Evolutionary conservation across 2,113 vertebrate species (phyloP), one percentile per base, ranked within the genome.

Genomic region (Mandrillus leucophaeus): DNA sequence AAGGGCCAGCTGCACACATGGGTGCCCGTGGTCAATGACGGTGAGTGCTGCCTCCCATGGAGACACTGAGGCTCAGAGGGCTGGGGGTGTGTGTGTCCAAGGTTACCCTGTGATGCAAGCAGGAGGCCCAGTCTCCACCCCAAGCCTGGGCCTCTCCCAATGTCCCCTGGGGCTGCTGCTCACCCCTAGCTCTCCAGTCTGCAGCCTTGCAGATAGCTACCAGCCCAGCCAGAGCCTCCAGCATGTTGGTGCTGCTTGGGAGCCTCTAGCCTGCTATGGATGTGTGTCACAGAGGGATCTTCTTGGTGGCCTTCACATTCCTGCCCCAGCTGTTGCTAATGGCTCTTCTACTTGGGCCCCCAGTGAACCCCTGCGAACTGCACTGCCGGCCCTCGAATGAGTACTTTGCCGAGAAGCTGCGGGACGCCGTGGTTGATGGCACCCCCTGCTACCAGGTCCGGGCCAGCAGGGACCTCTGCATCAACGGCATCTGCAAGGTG

Each of bases 401-500:
- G 43, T 98, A 99, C 90, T 99, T 99, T 10, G 99, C 99, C 0
- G 99, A 99, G 93, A 99, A 99, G 98, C 98, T 99, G 98, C 98
- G 98, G 61, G 99, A 99, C 0, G 99, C 99, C 0, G 99, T 99
- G 75, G 78, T 98, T 0, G 99, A 99, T 0, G 99, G 99, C 50
- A 99, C 99, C 0, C 99, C 98, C 0, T 99, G 99, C 98, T 99
- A 99, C 1, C 99, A 99, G 89, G 98, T 98, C 80, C 99, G 98
- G 30, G 78, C 97, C 98, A 99, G 99, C 91, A 98, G 99, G 0
- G 99, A 99, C 83, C 93, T 99, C 96, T 99, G 99, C 98, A 99
- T 99, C 98, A 99, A 99, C 0, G 99, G 99, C 95, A 99, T 99
- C 98, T 99, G 99, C 98, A 99, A 99, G 99, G 99, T 99, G 98